Conservation (phyloP, 2,113 vertebrate species). For the Acrocephalus kingi region DNA sequence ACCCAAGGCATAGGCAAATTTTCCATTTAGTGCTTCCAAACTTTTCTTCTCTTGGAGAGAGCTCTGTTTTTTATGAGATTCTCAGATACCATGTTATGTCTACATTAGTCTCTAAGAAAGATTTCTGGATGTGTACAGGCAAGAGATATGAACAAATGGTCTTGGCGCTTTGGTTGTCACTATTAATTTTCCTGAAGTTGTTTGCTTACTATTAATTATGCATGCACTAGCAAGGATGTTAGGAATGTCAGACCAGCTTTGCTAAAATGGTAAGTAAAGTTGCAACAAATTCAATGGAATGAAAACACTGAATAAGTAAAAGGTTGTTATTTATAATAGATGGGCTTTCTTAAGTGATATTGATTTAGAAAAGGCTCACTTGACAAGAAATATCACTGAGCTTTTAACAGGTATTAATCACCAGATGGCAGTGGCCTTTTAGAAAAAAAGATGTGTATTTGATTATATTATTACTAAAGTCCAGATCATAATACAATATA, state of each 20-base stretch:
- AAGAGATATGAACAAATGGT: neutral
- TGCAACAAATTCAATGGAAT: constrained; percentile 18
- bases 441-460: neutral
- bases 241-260: constrained; percentile 2
- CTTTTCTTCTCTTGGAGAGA: neutral
- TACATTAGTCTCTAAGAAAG: neutral
- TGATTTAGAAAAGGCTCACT: constrained; percentile 3
- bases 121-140: neutral
- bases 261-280: constrained; percentile 22
- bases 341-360: constrained; percentile 19
- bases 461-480: neutral
- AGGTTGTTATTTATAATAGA: constrained; percentile 38
- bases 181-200: constrained; percentile 31
- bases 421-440: neutral
- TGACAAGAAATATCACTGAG: constrained; percentile 19
- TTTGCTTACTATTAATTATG: constrained; percentile 25
- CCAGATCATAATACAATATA: neutral
- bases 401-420: constrained; percentile 23
- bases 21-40: neutral
- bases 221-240: neutral
- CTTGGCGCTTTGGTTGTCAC: neutral
- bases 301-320: constrained; percentile 40
- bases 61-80: neutral
- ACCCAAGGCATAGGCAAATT: neutral
- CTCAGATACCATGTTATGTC: neutral